Evolutionary conservation across 2,888 invertebrate species (phyloP), one percentile per base, ranked within the genome.

Genomic region (Patella ulyssiponensis): DNA sequence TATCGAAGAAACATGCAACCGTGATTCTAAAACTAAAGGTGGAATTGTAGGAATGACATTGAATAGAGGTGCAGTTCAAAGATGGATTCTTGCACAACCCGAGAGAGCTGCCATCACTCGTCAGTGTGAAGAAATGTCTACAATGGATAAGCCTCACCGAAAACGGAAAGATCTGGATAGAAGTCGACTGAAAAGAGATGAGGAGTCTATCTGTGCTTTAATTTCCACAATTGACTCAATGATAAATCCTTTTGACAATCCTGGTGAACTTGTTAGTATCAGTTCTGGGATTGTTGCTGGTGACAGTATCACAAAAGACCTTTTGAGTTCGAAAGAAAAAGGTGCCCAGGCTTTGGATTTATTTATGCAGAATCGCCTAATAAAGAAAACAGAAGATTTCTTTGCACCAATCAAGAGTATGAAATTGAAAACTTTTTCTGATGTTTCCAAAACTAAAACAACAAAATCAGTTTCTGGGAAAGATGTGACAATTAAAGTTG

Each of bases 1-100:
- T n/a, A n/a, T n/a, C n/a, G n/a, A n/a, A n/a, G n/a, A n/a, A n/a
- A n/a, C n/a, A n/a, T n/a, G n/a, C n/a, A n/a, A n/a, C n/a, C n/a
- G n/a, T n/a, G n/a, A n/a, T n/a, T n/a, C n/a, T n/a, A n/a, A n/a
- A n/a, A n/a, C n/a, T n/a, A n/a, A n/a, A n/a, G n/a, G n/a, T n/a
- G n/a, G n/a, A n/a, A n/a, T n/a, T n/a, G n/a, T n/a, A n/a, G n/a
- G n/a, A n/a, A n/a, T n/a, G n/a, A n/a, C n/a, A n/a, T n/a, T n/a
- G n/a, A n/a, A n/a, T n/a, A n/a, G n/a, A n/a, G 74, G 74, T 51
- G 77, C 70, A 51, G 73, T 73, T 14, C 71, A 73, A 56, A 23
- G 77, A 14, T 77, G 77, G 74, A 44, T 74, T 69, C 77, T 77
- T 27, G 33, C 77, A 33, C 69, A 74, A 51, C 74, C 73, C 54